A percentile compares a stretch with the other conserved stretches of the same genome.
phyloP scores from a whole-genome alignment of 2,797 vertebrate species.

The Acanthurus lineatus region DNA sequence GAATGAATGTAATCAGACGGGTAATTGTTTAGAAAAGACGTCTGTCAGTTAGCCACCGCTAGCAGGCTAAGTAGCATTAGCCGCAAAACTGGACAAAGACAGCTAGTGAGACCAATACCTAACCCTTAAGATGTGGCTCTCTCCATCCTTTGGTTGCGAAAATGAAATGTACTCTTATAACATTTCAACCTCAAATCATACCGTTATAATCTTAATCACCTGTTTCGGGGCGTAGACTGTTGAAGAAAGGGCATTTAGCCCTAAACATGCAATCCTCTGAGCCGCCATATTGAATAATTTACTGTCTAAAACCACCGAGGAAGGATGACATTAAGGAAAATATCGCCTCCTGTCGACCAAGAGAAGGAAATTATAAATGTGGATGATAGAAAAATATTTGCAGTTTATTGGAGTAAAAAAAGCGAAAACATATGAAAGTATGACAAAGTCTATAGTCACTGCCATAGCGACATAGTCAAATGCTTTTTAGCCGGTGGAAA shows the following conservation, averaged over 20 bases:
- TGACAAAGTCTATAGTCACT: no score
- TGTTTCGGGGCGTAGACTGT: constrained; percentile 65
- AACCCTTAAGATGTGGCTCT: neutral
- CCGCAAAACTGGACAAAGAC: constrained; percentile 26
- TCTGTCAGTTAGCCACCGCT: neutral
- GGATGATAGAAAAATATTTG: neutral
- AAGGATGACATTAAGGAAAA: neutral
- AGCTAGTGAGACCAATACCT: neutral
- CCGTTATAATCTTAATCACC: constrained; percentile 48
- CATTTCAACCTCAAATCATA: neutral
- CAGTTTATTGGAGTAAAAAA: neutral
- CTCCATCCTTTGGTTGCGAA: accelerated
- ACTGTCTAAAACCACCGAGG: neutral
- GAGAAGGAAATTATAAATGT: neutral
- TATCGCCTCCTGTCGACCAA: constrained; percentile 62
- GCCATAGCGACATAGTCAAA: neutral
- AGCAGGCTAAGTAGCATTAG: constrained; percentile 25
- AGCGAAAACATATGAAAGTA: no score
- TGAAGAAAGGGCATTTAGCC: constrained; percentile 71
- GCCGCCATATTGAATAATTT: constrained; percentile 78
- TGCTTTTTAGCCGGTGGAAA: neutral
- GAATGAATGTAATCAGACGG: no score
- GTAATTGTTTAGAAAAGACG: neutral
- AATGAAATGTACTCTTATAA: accelerated
- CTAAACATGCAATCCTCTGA: constrained; percentile 68